Evolutionary conservation across 2,797 vertebrate genomes (phyloP), one percentile per base, ranked within the genome.

Genomic region (Cyprinella venusta): DNA sequence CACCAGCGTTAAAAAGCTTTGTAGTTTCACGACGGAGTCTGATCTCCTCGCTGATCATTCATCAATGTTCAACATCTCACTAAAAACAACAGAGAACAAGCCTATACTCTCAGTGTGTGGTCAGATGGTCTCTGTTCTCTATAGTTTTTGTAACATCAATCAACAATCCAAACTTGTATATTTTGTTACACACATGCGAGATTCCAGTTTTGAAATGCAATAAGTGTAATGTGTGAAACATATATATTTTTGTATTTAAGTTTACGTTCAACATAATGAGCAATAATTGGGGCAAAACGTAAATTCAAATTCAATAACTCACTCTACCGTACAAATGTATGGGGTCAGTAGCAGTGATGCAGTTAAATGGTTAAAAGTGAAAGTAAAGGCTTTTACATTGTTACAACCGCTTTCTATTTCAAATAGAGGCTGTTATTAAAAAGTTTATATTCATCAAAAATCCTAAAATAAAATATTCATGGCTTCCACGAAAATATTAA

Each of bases 1-100:
- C 67, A 78, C 70, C 85, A 87, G 86, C 84, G 84, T 89, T 86
- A 70, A 87, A 79, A 40, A 76, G 70, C 75, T 70, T 56, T 76
- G 79, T 80, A 40, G 74, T 71, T 71, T 65, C 63, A 54, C 15
- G 19, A 74, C 38, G 4, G 36, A 50, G 75, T 79, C 68, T 86
- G 67, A 78, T 82, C 72, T 69, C n/a, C 64, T 80, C 26, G 0
- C 45, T 18, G 38, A 87, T 80, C 86, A 45, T 86, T 75, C 68
- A 81, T 84, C 74, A 85, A 38, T 71, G 77, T 74, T 56, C 50
- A 42, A 36, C 21, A 24, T 76, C 76, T 79, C 40, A 67, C 42
- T 38, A 45, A 36, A 81, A 40, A 79, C 77, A 56, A 71, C 75
- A 69, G 63, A 81, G 80, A 40, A 78, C 72, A 84, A 71, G 21